A percentile compares a stretch with the other conserved stretches of the same genome.
phyloP scores from a whole-genome alignment of 1,140 invertebrate species.

The Lanistes nyassanus region DNA sequence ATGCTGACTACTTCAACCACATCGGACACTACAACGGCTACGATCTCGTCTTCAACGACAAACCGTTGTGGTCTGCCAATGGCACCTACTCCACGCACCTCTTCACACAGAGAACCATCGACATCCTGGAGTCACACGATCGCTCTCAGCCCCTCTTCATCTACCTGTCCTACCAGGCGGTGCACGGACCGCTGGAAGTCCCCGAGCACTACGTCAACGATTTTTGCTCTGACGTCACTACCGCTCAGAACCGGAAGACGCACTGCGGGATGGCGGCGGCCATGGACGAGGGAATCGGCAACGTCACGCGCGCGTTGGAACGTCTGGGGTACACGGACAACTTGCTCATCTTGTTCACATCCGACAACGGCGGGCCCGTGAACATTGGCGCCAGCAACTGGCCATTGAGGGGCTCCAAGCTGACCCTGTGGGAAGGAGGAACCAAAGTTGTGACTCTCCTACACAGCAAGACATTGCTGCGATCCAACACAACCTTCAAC shows the following conservation, averaged over 20 bases:
- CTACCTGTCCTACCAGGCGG: constrained; percentile 46
- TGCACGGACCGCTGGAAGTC: constrained; percentile 50
- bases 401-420: neutral
- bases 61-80: constrained; percentile 25
- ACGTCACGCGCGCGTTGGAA: constrained; percentile 36
- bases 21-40: constrained; percentile 35
- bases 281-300: constrained; percentile 49
- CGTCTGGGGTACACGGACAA: constrained; percentile 61
- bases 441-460: constrained; percentile 4
- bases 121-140: neutral
- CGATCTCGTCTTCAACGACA: constrained; percentile 39
- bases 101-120: constrained; percentile 33
- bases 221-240: constrained; percentile 10
- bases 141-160: constrained; percentile 39
- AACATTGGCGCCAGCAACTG: constrained; percentile 7
- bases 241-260: neutral
- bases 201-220: constrained; percentile 49
- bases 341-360: constrained; percentile 53
- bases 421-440: constrained; percentile 16
- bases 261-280: constrained; percentile 46
- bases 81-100: constrained; percentile 49
- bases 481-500: neutral
- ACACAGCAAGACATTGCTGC: constrained; percentile 2
- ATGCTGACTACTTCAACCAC: constrained; percentile 43
- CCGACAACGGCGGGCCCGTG: constrained; percentile 36